Conservation (phyloP, 2,113 vertebrate genomes). For the Epinephelus lanceolatus region DNA sequence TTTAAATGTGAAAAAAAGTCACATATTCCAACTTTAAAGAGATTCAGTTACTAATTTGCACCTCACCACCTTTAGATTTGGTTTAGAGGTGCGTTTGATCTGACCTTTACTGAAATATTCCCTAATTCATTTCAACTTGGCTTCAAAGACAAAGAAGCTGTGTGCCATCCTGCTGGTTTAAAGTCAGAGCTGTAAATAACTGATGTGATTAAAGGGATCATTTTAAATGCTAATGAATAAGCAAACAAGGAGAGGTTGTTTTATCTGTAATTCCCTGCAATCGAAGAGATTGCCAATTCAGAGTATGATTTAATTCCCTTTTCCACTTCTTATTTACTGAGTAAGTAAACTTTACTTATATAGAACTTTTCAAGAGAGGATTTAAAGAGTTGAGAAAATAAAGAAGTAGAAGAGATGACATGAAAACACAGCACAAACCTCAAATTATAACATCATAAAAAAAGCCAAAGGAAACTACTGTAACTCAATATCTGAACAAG, state of each 20-base stretch:
- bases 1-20: constrained; percentile 14
- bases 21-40: constrained; percentile 15
- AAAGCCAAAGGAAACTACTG: too few species aligned
- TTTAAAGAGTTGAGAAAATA: too few species aligned
- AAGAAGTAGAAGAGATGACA: too few species aligned
- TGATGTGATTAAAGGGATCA: not conserved
- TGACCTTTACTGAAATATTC: constrained; percentile 19
- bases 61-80: not conserved
- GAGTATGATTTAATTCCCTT: not conserved
- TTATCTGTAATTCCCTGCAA: constrained; percentile 31
- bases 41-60: constrained; percentile 11
- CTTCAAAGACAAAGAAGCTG: constrained; percentile 38
- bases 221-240: constrained; percentile 22
- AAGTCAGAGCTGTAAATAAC: not conserved
- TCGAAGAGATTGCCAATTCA: not conserved
- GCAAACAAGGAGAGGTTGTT: constrained; percentile 1
- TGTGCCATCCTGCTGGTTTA: not conserved
- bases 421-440: too few species aligned
- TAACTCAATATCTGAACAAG: too few species aligned
- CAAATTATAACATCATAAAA: not conserved
- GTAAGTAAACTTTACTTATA: not conserved
- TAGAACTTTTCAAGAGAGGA: not conserved
- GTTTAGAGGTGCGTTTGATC: constrained; percentile 22
- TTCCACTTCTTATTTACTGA: not conserved
- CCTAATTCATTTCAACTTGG: constrained; percentile 16